Evolutionary conservation across 2,113 vertebrate species (phyloP), one percentile per base, ranked within the genome.

Genomic region (Hyperoodon ampullatus): DNA sequence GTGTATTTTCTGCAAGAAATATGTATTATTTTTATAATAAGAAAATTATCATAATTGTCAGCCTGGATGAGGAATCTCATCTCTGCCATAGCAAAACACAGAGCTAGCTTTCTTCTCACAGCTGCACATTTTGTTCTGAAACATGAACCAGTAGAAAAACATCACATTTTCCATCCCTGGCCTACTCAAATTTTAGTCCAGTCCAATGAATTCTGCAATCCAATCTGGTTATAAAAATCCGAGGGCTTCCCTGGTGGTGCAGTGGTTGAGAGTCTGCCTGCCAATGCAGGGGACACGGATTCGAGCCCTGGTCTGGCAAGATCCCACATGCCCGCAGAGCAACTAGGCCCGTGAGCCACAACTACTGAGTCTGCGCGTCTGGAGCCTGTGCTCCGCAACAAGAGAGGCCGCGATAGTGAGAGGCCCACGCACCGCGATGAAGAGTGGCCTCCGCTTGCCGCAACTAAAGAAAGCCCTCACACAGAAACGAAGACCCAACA

Each of bases 11-110:
- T 80, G 13, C 2, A 19, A 53, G 50, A 90, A 95, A 82, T 86
- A 85, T 68, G 44, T 60, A 80, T 92, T 96, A 60, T 90, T 94
- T 96, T 85, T 94, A 89, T 92, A 93, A 92, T 95, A 88, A 58
- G 92, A 94, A 96, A 93, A 90, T 93, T 5, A 70, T 33, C 83
- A 81, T 81, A 70, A 93, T 90, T 53, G 11, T 78, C 89, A 78
- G 95, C 33, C n/a, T 80, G 50, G 30, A 35, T 0, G 3, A 84
- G 21, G 39, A 90, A n/a, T 53, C 44, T 92, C 81, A 75, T 90
- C 70, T 90, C 50, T 1, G 44, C 12, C 55, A 1, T 7, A 21
- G 65, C 50, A 83, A 63, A 95, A 81, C 53, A 77, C 53, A 63
- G 74, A 39, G 28, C 30, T 53, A 28, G 63, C 60, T 94, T 61